phyloP scores from a whole-genome alignment of 1,140 invertebrate genomes.

The Macrostomum lignano region DNA sequence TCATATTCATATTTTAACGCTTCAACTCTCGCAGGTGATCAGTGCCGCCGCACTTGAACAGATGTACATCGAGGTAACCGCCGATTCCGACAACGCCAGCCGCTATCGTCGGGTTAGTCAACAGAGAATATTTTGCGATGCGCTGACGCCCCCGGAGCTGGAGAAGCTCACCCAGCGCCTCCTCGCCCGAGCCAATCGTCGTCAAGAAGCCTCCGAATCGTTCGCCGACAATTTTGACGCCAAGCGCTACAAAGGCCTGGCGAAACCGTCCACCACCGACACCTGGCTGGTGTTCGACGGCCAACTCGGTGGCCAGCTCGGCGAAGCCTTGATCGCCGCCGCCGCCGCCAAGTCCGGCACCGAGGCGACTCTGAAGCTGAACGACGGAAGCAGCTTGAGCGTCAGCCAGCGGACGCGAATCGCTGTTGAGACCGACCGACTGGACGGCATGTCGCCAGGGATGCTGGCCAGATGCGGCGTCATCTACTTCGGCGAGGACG shows the following conservation, averaged over 20 bases:
- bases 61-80: too few species aligned
- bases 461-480: slow-evolving; percentile 13
- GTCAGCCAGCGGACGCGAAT: neutral
- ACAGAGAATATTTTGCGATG: too few species aligned
- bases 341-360: slow-evolving; percentile 12
- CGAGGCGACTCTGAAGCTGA: slow-evolving; percentile 10
- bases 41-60: too few species aligned
- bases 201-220: too few species aligned
- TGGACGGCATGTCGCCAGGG: slow-evolving; percentile 15
- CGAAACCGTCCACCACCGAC: slow-evolving; percentile 12
- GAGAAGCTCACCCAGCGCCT: too few species aligned
- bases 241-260: slow-evolving; percentile 8
- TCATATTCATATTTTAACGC: too few species aligned
- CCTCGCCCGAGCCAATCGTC: too few species aligned
- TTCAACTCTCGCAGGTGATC: too few species aligned
- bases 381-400: neutral
- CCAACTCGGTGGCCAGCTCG: slow-evolving; percentile 15
- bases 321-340: slow-evolving; percentile 16
- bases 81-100: too few species aligned
- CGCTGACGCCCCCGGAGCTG: too few species aligned
- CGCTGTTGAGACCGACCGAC: slow-evolving; percentile 13
- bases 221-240: slow-evolving; percentile 9
- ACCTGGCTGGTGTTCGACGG: slow-evolving; percentile 23
- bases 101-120: too few species aligned
- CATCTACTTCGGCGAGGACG: slow-evolving; percentile 12